These are phyloP conservation scores for Rhaphigaster nebulosa DNA, from an alignment of 2,888 invertebrate species.

Conservation along the genomic window DNA sequence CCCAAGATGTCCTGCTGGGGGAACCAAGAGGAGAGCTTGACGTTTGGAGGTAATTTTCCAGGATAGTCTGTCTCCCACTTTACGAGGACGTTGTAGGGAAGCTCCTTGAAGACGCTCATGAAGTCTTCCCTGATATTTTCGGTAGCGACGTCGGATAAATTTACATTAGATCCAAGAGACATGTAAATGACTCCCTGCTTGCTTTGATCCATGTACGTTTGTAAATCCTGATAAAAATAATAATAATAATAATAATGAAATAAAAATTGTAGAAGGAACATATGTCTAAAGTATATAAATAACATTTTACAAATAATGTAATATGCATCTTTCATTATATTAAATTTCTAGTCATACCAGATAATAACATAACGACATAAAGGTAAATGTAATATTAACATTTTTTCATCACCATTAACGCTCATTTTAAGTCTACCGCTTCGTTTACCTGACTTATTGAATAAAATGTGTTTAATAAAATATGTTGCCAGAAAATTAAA, in stretches of 20 bases:
- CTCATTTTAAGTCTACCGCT: too few relatives aligned
- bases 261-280: neutral
- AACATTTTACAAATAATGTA: too few relatives aligned
- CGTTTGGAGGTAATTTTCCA: slow-evolving; percentile 74
- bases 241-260: too few relatives aligned
- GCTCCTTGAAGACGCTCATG: slow-evolving; percentile 73
- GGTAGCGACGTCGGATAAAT: slow-evolving; percentile 75
- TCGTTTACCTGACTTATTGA: too few relatives aligned
- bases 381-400: too few relatives aligned
- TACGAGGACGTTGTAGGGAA: slow-evolving; percentile 82
- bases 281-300: neutral
- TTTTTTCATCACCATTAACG: too few relatives aligned
- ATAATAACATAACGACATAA: too few relatives aligned
- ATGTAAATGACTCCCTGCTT: slow-evolving; percentile 79
- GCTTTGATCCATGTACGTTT: slow-evolving; percentile 79
- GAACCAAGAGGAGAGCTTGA: slow-evolving; percentile 73
- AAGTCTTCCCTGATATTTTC: slow-evolving; percentile 74
- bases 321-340: too few relatives aligned
- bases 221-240: slow-evolving; percentile 74
- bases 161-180: slow-evolving; percentile 83
- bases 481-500: too few relatives aligned
- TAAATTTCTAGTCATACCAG: too few relatives aligned
- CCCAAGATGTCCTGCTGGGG: slow-evolving; percentile 62
- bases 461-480: too few relatives aligned
- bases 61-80: slow-evolving; percentile 79